phyloP scores from a whole-genome alignment of 2,888 invertebrate genomes.

The Zootermopsis nevadensis region DNA sequence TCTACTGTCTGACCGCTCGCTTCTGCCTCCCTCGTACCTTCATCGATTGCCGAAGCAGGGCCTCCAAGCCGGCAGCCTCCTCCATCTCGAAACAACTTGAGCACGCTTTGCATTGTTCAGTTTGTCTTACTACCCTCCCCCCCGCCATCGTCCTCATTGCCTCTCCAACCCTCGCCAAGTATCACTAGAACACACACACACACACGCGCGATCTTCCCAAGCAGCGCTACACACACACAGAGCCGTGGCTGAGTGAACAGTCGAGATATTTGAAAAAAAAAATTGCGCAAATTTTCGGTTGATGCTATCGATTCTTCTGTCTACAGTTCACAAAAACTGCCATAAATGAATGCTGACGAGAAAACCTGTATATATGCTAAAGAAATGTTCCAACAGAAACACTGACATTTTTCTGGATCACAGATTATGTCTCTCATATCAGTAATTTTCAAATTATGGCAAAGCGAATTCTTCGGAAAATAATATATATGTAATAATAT shows the following conservation, averaged over 20 bases:
- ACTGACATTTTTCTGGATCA: not conserved
- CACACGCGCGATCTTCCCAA: not conserved
- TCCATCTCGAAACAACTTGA: slow-evolving; percentile 45
- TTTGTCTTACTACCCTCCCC: slow-evolving; percentile 21
- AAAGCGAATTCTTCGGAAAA: no score
- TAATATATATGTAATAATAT: no score
- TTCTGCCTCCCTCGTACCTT: slow-evolving; percentile 41
- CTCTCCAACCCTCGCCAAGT: not conserved
- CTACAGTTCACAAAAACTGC: not conserved
- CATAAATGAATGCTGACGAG: not conserved
- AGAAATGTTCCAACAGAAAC: not conserved
- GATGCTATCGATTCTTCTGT: not conserved
- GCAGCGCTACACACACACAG: not conserved
- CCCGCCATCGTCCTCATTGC: not conserved
- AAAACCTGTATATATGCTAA: not conserved
- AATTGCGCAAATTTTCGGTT: not conserved
- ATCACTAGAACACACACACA: not conserved
- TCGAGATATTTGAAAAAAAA: not conserved
- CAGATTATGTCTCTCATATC: no score
- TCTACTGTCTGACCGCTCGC: slow-evolving; percentile 30
- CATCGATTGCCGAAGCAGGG: slow-evolving; percentile 49
- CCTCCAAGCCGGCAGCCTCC: slow-evolving; percentile 26
- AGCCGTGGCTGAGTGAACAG: not conserved
- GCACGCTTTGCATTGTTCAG: slow-evolving; percentile 48
- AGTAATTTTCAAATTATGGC: no score